These are phyloP conservation scores for Macrobrachium nipponense DNA, from an alignment of 1,140 invertebrate genomes.

Conservation along the genomic window DNA sequence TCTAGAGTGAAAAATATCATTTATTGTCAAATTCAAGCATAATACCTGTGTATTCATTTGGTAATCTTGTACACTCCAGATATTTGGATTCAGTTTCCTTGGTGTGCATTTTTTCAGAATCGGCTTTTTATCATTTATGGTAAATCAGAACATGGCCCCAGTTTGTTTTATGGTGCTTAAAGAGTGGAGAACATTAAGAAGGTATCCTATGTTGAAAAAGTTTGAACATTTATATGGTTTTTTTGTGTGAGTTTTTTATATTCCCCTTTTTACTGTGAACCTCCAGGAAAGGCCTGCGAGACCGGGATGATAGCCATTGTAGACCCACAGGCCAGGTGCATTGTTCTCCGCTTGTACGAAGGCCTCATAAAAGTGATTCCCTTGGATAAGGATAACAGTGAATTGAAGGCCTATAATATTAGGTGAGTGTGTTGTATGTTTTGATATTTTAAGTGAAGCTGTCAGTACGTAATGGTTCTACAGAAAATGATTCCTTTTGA, in stretches of 20 bases:
- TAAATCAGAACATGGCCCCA: no score
- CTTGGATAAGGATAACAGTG: conserved; percentile 90
- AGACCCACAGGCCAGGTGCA: conserved; percentile 93
- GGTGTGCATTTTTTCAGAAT: no score
- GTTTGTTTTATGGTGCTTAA: no score
- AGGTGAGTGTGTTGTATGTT: conserved; percentile 72
- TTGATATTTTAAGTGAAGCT: neutral
- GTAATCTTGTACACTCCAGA: no score
- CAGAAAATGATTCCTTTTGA: no score
- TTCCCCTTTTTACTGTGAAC: neutral
- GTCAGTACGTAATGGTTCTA: neutral
- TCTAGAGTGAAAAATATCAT: neutral
- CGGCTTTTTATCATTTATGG: no score
- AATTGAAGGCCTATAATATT: conserved; percentile 94
- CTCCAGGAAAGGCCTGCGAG: conserved; percentile 82
- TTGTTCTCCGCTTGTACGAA: conserved; percentile 95
- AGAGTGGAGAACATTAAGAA: no score
- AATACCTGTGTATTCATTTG: no score
- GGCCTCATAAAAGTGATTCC: conserved; percentile 97
- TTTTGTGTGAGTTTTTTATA: neutral
- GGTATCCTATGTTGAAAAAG: neutral
- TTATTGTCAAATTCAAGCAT: no score
- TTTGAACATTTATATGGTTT: neutral
- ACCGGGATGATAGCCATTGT: conserved; percentile 94
- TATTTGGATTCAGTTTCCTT: no score